Percentiles rank a stretch among this genome's conserved stretches.
phyloP scores from a whole-genome alignment of 53 echinoderm and acorn worm genomes.

The Temnopleurus reevesii region DNA sequence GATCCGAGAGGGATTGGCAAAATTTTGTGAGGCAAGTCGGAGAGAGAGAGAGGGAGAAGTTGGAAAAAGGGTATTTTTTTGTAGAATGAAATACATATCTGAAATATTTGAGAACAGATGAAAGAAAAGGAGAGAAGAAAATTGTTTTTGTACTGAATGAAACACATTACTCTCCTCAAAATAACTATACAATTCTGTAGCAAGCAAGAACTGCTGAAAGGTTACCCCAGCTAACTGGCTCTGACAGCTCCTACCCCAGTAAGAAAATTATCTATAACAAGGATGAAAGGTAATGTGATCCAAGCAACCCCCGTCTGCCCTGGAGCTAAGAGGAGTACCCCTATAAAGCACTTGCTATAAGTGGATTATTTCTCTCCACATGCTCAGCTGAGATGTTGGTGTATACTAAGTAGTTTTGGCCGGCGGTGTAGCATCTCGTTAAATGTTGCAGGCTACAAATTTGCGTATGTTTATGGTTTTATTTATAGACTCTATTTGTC shows the following conservation, averaged over 20 bases:
- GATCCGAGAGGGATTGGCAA: background rate
- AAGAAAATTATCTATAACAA: constrained; percentile 35
- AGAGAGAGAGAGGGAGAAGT: background rate
- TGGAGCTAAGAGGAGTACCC: constrained; percentile 7
- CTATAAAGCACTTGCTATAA: constrained; percentile 44
- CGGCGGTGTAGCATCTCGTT: constrained; percentile 3
- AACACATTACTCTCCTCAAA: too few species aligned
- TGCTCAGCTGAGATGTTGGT: constrained; percentile 41
- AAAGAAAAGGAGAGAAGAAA: too few species aligned
- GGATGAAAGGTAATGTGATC: constrained; percentile 33
- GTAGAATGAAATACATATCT: too few species aligned
- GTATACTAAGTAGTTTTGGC: constrained; percentile 47
- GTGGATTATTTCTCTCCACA: constrained; percentile 43
- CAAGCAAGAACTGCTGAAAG: too few species aligned
- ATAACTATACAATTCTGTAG: background rate
- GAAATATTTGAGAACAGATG: too few species aligned
- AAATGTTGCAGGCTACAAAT: background rate
- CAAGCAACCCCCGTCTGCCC: background rate
- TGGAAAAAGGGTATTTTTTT: background rate
- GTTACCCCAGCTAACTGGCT: background rate
- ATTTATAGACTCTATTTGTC: too few species aligned
- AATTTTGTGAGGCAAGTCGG: too few species aligned
- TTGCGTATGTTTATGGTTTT: background rate
- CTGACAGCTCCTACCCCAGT: background rate
- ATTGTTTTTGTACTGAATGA: too few species aligned